Base-by-base conservation (phyloP, 2,113 vertebrate genomes). In the Meriones unguiculatus region DNA sequence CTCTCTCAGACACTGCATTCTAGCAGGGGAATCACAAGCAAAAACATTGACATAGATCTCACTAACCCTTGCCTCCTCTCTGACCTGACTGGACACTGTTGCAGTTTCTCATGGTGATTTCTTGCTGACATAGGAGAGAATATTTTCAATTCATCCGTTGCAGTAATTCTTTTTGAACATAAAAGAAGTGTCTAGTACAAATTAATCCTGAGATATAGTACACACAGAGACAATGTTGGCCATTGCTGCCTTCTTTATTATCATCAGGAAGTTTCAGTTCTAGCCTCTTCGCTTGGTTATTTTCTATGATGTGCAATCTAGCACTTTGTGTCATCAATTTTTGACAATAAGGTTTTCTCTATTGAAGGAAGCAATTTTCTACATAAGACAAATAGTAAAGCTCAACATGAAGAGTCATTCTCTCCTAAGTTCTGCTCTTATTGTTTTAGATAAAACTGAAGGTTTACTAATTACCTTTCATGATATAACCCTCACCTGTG, bases 231-330 rank as follows among this genome's bases (percentile, higher is more conserved):
- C 73, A 25, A 10, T 5, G 25, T 75, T 38, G 35, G 28, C 3
- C 8, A 73, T 38, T 38, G 17, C 35, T 3, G 2, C 8, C 9
- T 32, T 82, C 9, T 1, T 0, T 20, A 9, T 12, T 18, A 5
- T 11, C 2, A 0, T 41, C 28, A 32, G 57, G 28, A 95, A 86
- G 67, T 35, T 46, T 86, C 15, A 38, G 1, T 50, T 75, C 7
- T 54, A 41, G 10, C 7, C 62, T 46, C 50, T 72, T 41, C 64
- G 18, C 7, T 38, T 54, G 1, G 18, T 5, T 72, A 1, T 24
- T 13, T 62, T 14, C 3, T 41, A 12, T 69, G 59, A 87, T 35
- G 2, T 52, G 9, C 30, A 4, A 2, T 20, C 18, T 3, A 38
- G 15, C 14, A 0, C 78, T 92, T 35, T 35, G 10, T 64, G 32